phyloP scores from a whole-genome alignment of 37 sponge, comb jelly and placozoan species.

The Eunapius fragilis region DNA sequence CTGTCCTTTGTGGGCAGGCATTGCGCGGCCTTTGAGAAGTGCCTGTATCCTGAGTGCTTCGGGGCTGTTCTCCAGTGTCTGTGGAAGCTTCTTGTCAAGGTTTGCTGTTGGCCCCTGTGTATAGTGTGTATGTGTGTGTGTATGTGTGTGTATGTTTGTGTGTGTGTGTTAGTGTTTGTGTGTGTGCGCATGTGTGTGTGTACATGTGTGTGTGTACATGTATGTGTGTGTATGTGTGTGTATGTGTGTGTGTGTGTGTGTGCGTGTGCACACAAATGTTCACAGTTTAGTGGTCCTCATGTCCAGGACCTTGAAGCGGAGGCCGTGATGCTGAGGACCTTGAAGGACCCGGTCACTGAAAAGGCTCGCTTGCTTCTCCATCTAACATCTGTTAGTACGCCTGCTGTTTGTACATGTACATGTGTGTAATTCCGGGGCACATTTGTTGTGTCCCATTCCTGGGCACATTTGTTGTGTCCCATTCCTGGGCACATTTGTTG shows the following conservation, averaged over 20 bases:
- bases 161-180: constrained; percentile 17
- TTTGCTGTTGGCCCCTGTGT: no score
- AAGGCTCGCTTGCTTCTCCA: constrained; percentile 57
- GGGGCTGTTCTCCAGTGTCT: constrained; percentile 29
- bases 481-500: not conserved
- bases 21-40: constrained; percentile 53
- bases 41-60: constrained; percentile 65
- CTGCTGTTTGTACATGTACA: no score
- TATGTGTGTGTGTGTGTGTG: constrained; percentile 24
- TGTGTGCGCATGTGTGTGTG: constrained; percentile 13
- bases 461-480: not conserved
- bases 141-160: constrained; percentile 7
- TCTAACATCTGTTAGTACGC: constrained; percentile 41
- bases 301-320: constrained; percentile 67
- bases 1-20: constrained; percentile 54
- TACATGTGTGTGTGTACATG: not conserved
- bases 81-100: constrained; percentile 68
- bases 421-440: not conserved
- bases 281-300: no score
- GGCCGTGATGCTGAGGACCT: constrained; percentile 48
- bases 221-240: not conserved
- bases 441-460: not conserved
- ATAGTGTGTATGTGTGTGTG: constrained; percentile 1
- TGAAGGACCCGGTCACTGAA: constrained; percentile 31
- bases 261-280: not conserved